phyloP scores from a whole-genome alignment of 37 sponge, comb jelly and placozoan genomes.

The Axinella damicornis region DNA sequence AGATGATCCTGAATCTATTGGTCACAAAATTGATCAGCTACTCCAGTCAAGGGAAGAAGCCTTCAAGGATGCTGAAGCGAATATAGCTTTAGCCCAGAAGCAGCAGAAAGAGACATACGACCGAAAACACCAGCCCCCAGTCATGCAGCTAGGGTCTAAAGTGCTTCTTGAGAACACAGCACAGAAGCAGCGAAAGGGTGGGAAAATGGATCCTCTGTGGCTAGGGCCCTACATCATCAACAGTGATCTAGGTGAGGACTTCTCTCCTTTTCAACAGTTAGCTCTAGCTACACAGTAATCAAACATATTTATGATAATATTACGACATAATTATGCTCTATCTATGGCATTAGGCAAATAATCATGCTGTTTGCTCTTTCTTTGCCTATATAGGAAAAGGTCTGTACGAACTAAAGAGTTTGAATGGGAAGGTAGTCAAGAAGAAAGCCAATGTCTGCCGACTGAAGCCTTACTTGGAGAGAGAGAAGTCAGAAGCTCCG shows the following conservation, averaged over 20 bases:
- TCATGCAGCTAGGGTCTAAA: neutral
- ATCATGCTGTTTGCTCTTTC: too few species aligned
- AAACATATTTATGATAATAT: too few species aligned
- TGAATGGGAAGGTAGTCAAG: too few species aligned
- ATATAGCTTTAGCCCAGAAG: slow-evolving; percentile 23
- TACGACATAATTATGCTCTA: too few species aligned
- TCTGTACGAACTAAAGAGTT: too few species aligned
- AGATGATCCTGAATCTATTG: neutral
- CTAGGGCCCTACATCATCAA: slow-evolving; percentile 41
- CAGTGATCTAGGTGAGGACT: neutral
- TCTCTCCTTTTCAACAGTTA: too few species aligned
- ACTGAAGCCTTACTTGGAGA: too few species aligned
- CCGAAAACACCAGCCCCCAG: slow-evolving; percentile 3
- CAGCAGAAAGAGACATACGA: slow-evolving; percentile 46
- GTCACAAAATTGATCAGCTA: neutral
- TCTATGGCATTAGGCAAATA: too few species aligned
- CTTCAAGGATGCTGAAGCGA: slow-evolving; percentile 3
- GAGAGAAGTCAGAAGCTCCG: too few species aligned
- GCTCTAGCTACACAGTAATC: too few species aligned
- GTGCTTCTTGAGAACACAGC: slow-evolving; percentile 40
- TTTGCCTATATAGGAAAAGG: too few species aligned
- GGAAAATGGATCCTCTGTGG: slow-evolving; percentile 25
- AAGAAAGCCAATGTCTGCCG: too few species aligned
- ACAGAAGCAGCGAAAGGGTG: slow-evolving; percentile 34
- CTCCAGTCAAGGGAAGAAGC: neutral